A percentile compares a stretch with the other conserved stretches of the same genome.
phyloP scores from a whole-genome alignment of 2,888 invertebrate species.

The Nesidiocoris tenuis region DNA sequence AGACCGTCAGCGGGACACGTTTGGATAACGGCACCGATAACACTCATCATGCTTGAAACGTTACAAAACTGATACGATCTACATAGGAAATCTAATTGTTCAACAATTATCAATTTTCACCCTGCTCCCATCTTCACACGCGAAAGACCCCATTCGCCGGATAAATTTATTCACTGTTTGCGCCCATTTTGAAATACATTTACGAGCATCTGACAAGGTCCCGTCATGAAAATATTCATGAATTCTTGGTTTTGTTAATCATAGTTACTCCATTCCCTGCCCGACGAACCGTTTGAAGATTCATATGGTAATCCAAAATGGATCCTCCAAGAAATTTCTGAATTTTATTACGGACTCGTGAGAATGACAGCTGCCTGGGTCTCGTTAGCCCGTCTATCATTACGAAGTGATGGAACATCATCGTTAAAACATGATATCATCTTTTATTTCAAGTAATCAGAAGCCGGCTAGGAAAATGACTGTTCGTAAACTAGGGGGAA shows the following conservation, averaged over 20 bases:
- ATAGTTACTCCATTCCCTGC: not conserved
- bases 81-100: not conserved
- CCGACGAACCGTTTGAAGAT: not conserved
- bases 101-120: not conserved
- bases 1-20: no score
- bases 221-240: not conserved
- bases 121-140: not conserved
- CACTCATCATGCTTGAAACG: no score
- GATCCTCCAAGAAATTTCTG: not conserved
- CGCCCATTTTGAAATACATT: not conserved
- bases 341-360: conserved; percentile 33
- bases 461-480: not conserved
- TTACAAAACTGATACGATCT: no score
- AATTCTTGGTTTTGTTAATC: not conserved
- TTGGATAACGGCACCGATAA: no score
- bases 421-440: conserved; percentile 13
- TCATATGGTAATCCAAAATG: not conserved
- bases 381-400: conserved; percentile 3
- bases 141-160: no score
- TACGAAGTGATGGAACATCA: not conserved
- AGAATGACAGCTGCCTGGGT: conserved; percentile 25
- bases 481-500: not conserved
- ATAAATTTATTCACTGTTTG: not conserved
- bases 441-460: not conserved
- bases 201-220: not conserved